Conservation (phyloP, 2,797 vertebrate species). For the Carapus acus region DNA sequence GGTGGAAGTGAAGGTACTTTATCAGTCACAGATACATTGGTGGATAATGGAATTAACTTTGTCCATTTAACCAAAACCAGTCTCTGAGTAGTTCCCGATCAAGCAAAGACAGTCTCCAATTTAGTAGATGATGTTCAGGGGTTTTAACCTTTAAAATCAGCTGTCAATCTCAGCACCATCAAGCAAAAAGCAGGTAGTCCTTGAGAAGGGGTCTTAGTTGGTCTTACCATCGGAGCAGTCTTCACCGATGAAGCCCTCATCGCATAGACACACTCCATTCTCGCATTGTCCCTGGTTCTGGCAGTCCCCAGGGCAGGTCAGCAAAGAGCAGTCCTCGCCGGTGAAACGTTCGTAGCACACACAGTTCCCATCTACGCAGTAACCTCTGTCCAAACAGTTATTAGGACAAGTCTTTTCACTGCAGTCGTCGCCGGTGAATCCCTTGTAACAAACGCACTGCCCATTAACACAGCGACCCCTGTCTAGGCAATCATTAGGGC, state of each 20-base stretch:
- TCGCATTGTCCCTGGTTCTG: slow-evolving; percentile 71
- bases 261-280: slow-evolving; percentile 71
- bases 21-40: too few relatives aligned
- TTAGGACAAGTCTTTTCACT: slow-evolving; percentile 79
- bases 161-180: too few relatives aligned
- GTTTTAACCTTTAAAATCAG: too few relatives aligned
- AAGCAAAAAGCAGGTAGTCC: too few relatives aligned
- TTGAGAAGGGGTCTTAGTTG: too few relatives aligned
- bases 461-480: slow-evolving; percentile 80
- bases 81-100: too few relatives aligned
- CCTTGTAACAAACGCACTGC: slow-evolving; percentile 80
- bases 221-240: slow-evolving; percentile 78
- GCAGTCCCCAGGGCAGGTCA: slow-evolving; percentile 81
- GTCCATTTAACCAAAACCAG: too few relatives aligned
- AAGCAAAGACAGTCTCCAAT: too few relatives aligned
- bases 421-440: slow-evolving; percentile 81
- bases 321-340: slow-evolving; percentile 76
- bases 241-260: slow-evolving; percentile 60
- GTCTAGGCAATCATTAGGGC: slow-evolving; percentile 77
- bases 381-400: slow-evolving; percentile 78
- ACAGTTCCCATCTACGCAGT: slow-evolving; percentile 76
- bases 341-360: slow-evolving; percentile 79
- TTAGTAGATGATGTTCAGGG: too few relatives aligned
- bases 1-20: too few relatives aligned
- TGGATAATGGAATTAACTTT: too few relatives aligned